phyloP scores from a whole-genome alignment of 2,888 invertebrate genomes.

The Encarsia formosa region DNA sequence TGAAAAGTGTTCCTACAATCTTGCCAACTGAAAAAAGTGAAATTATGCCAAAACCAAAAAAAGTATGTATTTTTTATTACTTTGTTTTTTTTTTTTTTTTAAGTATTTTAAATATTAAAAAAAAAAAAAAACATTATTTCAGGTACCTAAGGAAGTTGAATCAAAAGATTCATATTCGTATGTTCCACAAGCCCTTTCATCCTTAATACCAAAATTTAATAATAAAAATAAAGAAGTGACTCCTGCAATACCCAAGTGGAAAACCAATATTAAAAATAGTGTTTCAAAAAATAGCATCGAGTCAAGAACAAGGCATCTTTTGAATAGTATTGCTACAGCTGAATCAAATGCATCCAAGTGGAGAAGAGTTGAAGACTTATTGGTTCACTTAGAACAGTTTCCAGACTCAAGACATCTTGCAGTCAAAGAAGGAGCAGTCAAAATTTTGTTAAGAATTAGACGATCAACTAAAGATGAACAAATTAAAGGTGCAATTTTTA shows the following conservation, averaged over 20 bases:
- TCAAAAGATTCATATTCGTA: slow-evolving; percentile 19
- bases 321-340: slow-evolving; percentile 61
- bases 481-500: slow-evolving; percentile 39
- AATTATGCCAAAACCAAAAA: too few species aligned
- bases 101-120: too few species aligned
- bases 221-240: slow-evolving; percentile 36
- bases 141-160: slow-evolving; percentile 1
- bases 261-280: slow-evolving; percentile 41
- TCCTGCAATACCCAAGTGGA: slow-evolving; percentile 53
- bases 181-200: slow-evolving; percentile 50
- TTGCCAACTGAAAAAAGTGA: too few species aligned
- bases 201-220: slow-evolving; percentile 48
- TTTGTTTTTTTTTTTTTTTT: neutral
- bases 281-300: slow-evolving; percentile 58
- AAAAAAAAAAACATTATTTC: too few species aligned
- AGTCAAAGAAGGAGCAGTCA: slow-evolving; percentile 70
- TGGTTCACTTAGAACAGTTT: slow-evolving; percentile 68
- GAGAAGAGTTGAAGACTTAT: slow-evolving; percentile 65
- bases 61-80: neutral
- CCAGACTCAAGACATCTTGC: slow-evolving; percentile 71
- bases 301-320: slow-evolving; percentile 64
- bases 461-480: slow-evolving; percentile 47
- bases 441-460: slow-evolving; percentile 60
- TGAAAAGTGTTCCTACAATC: slow-evolving; percentile 23
- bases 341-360: slow-evolving; percentile 57